phyloP scores from a whole-genome alignment of 2,888 invertebrate species.

The Cerceris ruficornis region DNA sequence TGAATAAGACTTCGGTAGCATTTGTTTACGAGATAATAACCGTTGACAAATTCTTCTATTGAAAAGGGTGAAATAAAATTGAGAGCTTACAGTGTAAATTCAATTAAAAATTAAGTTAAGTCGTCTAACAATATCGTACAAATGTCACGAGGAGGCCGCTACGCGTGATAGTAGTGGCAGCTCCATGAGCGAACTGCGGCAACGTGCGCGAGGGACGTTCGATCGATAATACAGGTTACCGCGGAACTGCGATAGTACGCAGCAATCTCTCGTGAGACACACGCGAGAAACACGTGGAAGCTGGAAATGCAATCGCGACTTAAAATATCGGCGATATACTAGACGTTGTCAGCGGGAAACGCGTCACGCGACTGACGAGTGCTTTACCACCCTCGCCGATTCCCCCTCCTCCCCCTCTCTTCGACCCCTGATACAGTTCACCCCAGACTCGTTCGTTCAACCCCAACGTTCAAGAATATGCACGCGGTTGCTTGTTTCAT shows the following conservation, averaged over 20 bases:
- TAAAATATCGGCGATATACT: conserved; percentile 32
- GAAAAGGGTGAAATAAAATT: background rate
- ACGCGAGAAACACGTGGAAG: conserved; percentile 53
- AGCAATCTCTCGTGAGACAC: conserved; percentile 34
- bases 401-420: conserved; percentile 51
- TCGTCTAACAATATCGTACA: conserved; percentile 11
- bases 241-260: conserved; percentile 38
- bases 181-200: conserved; percentile 57
- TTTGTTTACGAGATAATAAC: background rate
- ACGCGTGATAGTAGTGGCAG: conserved; percentile 24
- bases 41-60: background rate
- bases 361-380: conserved; percentile 74
- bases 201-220: conserved; percentile 52
- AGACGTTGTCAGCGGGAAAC: conserved; percentile 66
- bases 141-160: conserved; percentile 17
- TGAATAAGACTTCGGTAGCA: conserved; percentile 13
- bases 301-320: conserved; percentile 39
- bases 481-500: conserved; percentile 36
- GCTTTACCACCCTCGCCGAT: conserved; percentile 70
- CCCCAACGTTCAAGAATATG: conserved; percentile 56
- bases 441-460: conserved; percentile 57
- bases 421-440: conserved; percentile 64
- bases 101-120: conserved; percentile 12
- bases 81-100: background rate
- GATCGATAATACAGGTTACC: conserved; percentile 67